Percentiles rank a stretch among this genome's conserved stretches.
Conservation (phyloP, 2,888 invertebrate genomes). For the Empis stercorea region DNA sequence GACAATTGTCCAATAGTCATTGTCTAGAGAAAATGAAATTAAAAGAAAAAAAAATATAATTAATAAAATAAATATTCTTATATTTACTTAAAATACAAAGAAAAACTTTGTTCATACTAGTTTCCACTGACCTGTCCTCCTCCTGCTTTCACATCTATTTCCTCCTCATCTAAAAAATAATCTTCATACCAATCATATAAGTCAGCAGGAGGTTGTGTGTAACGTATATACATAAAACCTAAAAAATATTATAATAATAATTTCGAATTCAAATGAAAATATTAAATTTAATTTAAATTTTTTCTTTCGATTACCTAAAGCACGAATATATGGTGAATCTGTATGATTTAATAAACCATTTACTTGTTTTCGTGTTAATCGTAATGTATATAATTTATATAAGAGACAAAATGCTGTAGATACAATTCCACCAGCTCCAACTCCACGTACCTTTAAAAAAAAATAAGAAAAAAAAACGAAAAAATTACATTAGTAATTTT, state of each 20-base stretch:
- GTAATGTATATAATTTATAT: slow-evolving; percentile 92
- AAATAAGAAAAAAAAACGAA: slow-evolving; percentile 10
- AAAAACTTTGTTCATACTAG: slow-evolving; percentile 16
- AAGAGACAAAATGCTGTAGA: slow-evolving; percentile 99
- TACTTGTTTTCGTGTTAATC: slow-evolving; percentile 94
- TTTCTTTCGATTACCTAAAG: slow-evolving; percentile 54
- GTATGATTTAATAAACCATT: slow-evolving; percentile 88
- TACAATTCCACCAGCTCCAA: slow-evolving; percentile 98
- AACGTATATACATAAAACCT: slow-evolving; percentile 72
- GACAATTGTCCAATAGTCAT: slow-evolving; percentile 89
- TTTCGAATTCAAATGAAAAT: too few relatives aligned
- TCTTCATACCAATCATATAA: slow-evolving; percentile 95
- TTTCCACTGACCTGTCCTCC: slow-evolving; percentile 61
- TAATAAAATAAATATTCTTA: neutral
- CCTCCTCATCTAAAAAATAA: slow-evolving; percentile 93
- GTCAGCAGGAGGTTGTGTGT: slow-evolving; percentile 91
- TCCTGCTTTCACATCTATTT: slow-evolving; percentile 95
- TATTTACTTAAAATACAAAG: neutral
- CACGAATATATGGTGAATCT: slow-evolving; percentile 95
- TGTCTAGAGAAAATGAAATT: slow-evolving; percentile 19
- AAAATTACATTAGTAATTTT: too few relatives aligned
- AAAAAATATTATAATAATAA: slow-evolving; percentile 11
- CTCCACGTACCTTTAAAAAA: slow-evolving; percentile 72
- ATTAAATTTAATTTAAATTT: neutral
- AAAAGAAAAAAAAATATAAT: neutral